These are phyloP conservation scores for Caenorhabditis afra DNA, from an alignment of 2,888 invertebrate species.

Conservation along the genomic window DNA sequence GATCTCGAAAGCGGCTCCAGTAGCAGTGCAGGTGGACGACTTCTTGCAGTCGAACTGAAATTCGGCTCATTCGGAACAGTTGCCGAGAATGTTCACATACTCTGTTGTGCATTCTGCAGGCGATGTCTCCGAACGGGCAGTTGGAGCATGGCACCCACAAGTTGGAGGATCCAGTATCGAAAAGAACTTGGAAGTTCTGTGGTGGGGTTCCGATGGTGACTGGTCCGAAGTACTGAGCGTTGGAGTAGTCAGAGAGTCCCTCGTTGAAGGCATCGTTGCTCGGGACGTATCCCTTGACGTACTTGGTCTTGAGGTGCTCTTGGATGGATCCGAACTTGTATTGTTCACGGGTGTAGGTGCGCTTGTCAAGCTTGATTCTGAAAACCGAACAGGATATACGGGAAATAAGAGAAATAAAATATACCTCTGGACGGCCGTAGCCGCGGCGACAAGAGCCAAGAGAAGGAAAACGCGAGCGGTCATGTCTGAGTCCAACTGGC, in stretches of 20 bases:
- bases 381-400: conserved; percentile 4
- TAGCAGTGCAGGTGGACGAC: conserved; percentile 88
- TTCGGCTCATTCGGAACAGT: background rate
- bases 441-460: conserved; percentile 57
- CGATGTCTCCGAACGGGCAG: conserved; percentile 93
- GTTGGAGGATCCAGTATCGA: conserved; percentile 99
- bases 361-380: conserved; percentile 67
- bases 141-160: conserved; percentile 94
- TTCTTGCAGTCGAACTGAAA: conserved; percentile 88
- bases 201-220: conserved; percentile 83
- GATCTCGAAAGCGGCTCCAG: conserved; percentile 87
- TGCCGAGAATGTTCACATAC: conserved; percentile 9
- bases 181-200: conserved; percentile 84
- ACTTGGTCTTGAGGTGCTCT: conserved; percentile 65
- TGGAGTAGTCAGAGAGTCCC: conserved; percentile 71
- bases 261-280: conserved; percentile 67
- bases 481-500: conserved; percentile 39
- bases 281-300: conserved; percentile 62
- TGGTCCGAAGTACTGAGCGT: conserved; percentile 83
- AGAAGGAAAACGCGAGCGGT: conserved; percentile 58
- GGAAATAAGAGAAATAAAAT: background rate
- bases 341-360: conserved; percentile 57
- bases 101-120: conserved; percentile 85
- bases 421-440: conserved; percentile 55
- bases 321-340: conserved; percentile 62